Evolutionary conservation across 1,140 invertebrate genomes (phyloP).

Genomic region (Drosophila equinoxialis): DNA sequence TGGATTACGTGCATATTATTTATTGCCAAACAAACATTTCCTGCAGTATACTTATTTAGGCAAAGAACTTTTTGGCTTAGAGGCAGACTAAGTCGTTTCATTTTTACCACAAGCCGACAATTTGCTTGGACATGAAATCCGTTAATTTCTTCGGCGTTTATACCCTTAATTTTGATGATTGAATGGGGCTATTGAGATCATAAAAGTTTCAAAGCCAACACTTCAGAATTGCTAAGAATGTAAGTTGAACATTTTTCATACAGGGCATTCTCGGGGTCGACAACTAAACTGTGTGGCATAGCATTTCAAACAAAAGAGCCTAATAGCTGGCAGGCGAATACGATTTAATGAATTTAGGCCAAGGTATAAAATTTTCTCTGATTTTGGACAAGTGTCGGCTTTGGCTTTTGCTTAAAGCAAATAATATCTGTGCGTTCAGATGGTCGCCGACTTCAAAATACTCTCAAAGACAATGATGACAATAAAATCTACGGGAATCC

Average conservation of each 20-base stretch:
- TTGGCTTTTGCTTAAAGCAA: constrained; percentile 23
- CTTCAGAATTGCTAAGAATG: background rate
- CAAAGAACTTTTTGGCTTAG: background rate
- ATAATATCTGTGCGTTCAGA: background rate
- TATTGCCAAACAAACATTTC: background rate
- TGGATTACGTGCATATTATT: constrained; percentile 13
- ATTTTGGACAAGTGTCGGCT: constrained; percentile 52
- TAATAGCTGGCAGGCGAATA: constrained; percentile 39
- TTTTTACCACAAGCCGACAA: constrained; percentile 14
- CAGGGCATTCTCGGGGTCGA: background rate
- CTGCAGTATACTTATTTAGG: background rate
- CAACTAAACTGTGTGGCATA: background rate
- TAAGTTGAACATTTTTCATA: background rate
- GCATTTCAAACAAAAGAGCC: constrained; percentile 9
- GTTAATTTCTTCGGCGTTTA: constrained; percentile 40
- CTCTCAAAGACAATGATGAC: background rate
- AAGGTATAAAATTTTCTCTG: constrained; percentile 36
- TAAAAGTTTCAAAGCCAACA: background rate
- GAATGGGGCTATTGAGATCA: too few species aligned
- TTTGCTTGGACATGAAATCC: constrained; percentile 39
- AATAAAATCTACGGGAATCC: background rate
- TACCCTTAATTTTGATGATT: background rate
- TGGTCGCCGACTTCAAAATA: background rate
- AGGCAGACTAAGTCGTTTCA: background rate
- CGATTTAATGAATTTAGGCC: constrained; percentile 66